Evolutionary conservation across 2,797 vertebrate genomes (phyloP).

Genomic region (Enoplosus armatus): DNA sequence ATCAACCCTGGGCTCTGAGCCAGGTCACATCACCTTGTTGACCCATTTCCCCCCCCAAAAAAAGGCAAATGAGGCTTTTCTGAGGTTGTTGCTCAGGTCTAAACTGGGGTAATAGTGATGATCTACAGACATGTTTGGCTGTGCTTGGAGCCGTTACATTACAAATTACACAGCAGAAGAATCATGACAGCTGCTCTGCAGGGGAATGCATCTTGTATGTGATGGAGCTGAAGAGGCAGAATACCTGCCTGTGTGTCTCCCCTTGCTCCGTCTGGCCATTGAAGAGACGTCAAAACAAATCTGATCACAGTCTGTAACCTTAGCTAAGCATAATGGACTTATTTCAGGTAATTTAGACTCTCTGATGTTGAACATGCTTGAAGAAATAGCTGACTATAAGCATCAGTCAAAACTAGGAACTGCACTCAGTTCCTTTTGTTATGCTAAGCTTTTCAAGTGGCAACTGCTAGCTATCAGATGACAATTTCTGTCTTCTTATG

Average conservation of each 20-base stretch:
- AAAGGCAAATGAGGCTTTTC: conserved; percentile 7
- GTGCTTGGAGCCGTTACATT: conserved; percentile 47
- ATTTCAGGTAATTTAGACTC: conserved; percentile 57
- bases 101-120: conserved; percentile 19
- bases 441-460: conserved; percentile 30
- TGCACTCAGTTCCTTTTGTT: conserved; percentile 32
- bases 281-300: conserved; percentile 61
- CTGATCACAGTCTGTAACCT: conserved; percentile 50
- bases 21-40: conserved; percentile 21
- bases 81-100: neutral
- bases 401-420: conserved; percentile 28
- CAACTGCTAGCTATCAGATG: conserved; percentile 22
- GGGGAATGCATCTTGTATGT: conserved; percentile 28
- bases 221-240: conserved; percentile 60
- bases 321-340: conserved; percentile 54
- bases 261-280: conserved; percentile 32
- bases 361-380: conserved; percentile 43
- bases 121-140: conserved; percentile 27
- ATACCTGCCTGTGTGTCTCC: conserved; percentile 39
- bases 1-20: neutral
- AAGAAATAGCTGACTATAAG: conserved; percentile 50
- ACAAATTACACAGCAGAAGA: conserved; percentile 36
- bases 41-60: neutral
- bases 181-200: conserved; percentile 45
- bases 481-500: conserved; percentile 4